Percentiles rank a stretch among this genome's conserved stretches.
These are phyloP conservation scores for Euphydryas editha DNA, from an alignment of 2,888 invertebrate species.

Conservation along the genomic window DNA sequence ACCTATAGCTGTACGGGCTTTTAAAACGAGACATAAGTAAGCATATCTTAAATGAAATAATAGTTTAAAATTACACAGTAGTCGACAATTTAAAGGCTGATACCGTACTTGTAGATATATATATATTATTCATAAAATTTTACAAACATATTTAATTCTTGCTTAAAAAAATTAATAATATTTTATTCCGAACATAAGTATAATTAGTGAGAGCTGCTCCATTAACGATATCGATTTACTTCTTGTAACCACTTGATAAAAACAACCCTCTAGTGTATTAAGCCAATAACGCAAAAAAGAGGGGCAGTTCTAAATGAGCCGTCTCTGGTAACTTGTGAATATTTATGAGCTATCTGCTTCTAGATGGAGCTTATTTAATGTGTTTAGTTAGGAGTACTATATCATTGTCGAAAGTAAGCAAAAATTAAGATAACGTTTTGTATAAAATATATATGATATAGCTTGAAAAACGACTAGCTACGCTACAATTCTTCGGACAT, in stretches of 20 bases:
- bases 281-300: slow-evolving; percentile 81
- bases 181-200: slow-evolving; percentile 52
- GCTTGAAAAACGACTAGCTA: no score
- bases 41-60: no score
- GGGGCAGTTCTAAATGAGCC: slow-evolving; percentile 78
- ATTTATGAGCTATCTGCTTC: slow-evolving; percentile 75
- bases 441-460: not conserved
- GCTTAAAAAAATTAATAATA: slow-evolving; percentile 18
- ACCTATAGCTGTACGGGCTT: no score
- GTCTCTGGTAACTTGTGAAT: slow-evolving; percentile 78
- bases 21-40: no score
- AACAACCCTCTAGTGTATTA: slow-evolving; percentile 76
- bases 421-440: slow-evolving; percentile 6
- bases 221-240: slow-evolving; percentile 76
- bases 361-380: slow-evolving; percentile 63
- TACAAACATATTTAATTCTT: not conserved
- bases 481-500: no score
- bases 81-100: no score
- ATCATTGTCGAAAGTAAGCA: slow-evolving; percentile 27
- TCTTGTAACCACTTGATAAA: slow-evolving; percentile 67
- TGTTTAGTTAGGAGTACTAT: slow-evolving; percentile 50
- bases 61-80: no score
- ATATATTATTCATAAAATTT: no score
- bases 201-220: slow-evolving; percentile 77
- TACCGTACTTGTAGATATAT: no score